Base-by-base conservation (phyloP, 2,797 vertebrate species). In the Picus viridis region DNA sequence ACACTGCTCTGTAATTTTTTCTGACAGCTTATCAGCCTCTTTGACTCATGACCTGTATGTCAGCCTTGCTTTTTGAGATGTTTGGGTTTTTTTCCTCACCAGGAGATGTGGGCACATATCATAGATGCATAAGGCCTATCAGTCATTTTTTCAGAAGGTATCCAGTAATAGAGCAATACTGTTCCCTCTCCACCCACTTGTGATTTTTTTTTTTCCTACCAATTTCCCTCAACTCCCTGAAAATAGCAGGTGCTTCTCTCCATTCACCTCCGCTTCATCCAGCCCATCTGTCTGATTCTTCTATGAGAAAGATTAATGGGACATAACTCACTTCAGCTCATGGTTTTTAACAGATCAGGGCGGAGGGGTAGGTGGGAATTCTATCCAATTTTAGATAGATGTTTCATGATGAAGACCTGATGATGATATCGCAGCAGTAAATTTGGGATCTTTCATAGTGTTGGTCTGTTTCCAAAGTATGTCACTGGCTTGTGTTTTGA, bases 191-290 rank as follows among this genome's bases (percentile, higher is more conserved):
- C 85, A 6, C 95, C 95, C 84, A 96, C 94, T 94, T 85, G 88
- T 83, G 92, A 62, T 92, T 89, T 92, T 93, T 92, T 94, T 94
- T 92, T 95, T 94, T 41, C 92, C 90, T 94, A 94, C 68, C 68
- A 77, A 85, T 95, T 96, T 95, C 85, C 92, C 91, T 94, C 87
- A 84, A 70, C 71, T 94, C 93, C 85, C 93, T 92, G 93, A 96
- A 97, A 97, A 96, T 94, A 94, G 90, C 96, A 97, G 95, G 95
- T 96, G 94, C 93, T 93, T 96, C 89, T 96, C 91, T 96, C 94
- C 94, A 91, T 96, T 96, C 94, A 96, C 94, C 95, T 95, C 93
- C 86, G 78, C 93, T 97, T 96, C 94, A 95, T 96, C 96, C 94
- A 93, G 87, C 90, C 95, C 96, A 96, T 96, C 96, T 96, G 95